Conservation (phyloP, 2,888 invertebrate species). For the Brassicogethes aeneus region DNA sequence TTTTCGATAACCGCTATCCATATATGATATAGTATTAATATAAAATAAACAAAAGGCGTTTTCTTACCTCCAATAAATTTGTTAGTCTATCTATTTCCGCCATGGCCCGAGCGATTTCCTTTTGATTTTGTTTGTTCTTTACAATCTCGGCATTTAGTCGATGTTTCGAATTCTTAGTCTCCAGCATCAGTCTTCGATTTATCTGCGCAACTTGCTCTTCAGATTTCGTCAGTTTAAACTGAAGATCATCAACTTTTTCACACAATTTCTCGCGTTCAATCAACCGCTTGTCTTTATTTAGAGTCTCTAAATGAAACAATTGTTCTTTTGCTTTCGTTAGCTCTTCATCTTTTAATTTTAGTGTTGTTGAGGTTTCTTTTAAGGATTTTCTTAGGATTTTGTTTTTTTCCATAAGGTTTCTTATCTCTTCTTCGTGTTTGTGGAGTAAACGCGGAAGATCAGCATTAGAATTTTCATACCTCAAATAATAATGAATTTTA, state of each 20-base stretch:
- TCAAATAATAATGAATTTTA: constrained; percentile 20
- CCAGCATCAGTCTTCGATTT: constrained; percentile 60
- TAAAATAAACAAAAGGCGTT: too few relatives aligned
- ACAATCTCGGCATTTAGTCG: constrained; percentile 59
- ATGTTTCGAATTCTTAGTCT: constrained; percentile 64
- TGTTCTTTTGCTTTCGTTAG: constrained; percentile 56
- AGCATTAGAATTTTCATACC: constrained; percentile 69
- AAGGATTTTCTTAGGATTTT: constrained; percentile 56
- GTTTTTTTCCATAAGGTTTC: constrained; percentile 59
- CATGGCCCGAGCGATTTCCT: constrained; percentile 54
- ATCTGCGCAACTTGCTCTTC: constrained; percentile 57
- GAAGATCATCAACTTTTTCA: constrained; percentile 50
- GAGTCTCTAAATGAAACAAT: constrained; percentile 58
- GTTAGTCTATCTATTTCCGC: constrained; percentile 53
- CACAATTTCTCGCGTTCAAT: constrained; percentile 65
- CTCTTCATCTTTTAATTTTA: constrained; percentile 63
- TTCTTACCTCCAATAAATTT: constrained; percentile 49
- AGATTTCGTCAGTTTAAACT: constrained; percentile 46
- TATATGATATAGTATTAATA: too few relatives aligned
- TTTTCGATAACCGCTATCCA: too few relatives aligned
- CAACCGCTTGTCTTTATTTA: constrained; percentile 65
- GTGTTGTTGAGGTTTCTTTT: constrained; percentile 52
- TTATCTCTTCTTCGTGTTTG: constrained; percentile 69
- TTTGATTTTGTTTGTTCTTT: constrained; percentile 61
- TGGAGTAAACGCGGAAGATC: constrained; percentile 67